Base-by-base conservation (phyloP, 2,888 invertebrate genomes). In the Mactromeris polynyma region DNA sequence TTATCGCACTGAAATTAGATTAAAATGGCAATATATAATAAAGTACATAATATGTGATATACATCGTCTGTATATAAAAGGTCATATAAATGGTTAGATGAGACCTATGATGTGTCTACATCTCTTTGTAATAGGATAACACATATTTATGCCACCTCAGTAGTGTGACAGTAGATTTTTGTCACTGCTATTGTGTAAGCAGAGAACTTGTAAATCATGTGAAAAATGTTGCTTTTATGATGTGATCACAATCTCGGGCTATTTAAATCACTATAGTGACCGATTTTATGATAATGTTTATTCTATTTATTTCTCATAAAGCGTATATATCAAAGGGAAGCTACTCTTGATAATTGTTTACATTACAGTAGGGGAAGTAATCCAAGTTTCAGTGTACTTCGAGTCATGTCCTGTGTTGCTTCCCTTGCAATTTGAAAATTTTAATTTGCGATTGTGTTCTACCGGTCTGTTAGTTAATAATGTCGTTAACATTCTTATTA, bases 201-300 rank as follows among this genome's bases (percentile, higher is more conserved):
- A 7, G 81, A 88, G 88, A 88, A 88, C 81, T 36, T 85, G 88
- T 84, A 85, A 88, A 88, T 88, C 85, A 88, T 73, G 81, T 69
- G 64, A 79, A 88, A 51, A 85, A 79, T 83, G 80, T 87, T 82
- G 42, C 79, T 33, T 83, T 83, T 79, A 83, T 80, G 58, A 46
- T 58, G 46, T 87, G 87, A 87, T 83, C 46, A 83, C 83, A 73
- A 87, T 87, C 87, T 58, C 46, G n/a, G 26, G 14, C 51, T 86
- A 80, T 85, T 51, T 77, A 51, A 26, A 38, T 81, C 73, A 81
- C 73, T 38, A 77, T 81, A 46, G 86, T 86, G 86, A 86, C 81
- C 73, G 26, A 38, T 81, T 51, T 46, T 33, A 26, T 73, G 31
- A 21, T 79, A 46, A 46, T 40, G 19, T 14, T 42, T 79, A 42